Evolutionary conservation across 1,140 invertebrate genomes (phyloP), one percentile per base, ranked within the genome.

Genomic region (Matsumurasca onukii): DNA sequence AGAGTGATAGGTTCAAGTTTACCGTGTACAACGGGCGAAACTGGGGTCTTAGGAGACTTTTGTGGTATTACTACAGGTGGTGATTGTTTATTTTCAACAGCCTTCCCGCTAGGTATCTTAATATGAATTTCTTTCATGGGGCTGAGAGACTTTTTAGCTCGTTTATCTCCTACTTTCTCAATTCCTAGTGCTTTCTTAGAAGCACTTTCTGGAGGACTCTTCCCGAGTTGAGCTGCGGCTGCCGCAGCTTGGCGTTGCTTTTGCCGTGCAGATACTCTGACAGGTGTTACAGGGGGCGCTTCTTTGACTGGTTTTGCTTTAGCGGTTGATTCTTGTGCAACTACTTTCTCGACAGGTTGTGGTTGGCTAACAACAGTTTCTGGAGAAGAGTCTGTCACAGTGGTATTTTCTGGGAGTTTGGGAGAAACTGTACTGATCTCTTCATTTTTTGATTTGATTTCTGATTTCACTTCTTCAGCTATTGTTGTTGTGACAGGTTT

Each of bases 1-100:
- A 73, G 39, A 17, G 72, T 73, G 22, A 73, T 71, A 3, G 72
- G 72, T 34, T 70, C 70, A 30, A 67, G 30, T 51, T 72, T 70
- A 65, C 24, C 31, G 24, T 65, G 62, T 13, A 9, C 9, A 27
- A 27, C 24, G 2, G 24, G 3, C 13, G 15, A 22, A 5, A 27
- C 2, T 29, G 25, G 25, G 3, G 55, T 22, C 30, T 59, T 59
- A 9, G 55, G 55, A 27, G 55, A 59, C n/a, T 59, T 59, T 27
- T 59, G 55, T 27, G 2, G 2, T 17, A n/a, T 3, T 3, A 51
- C 17, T 9, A 39, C 34, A 39, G 17, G 5, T 12, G 55, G 55
- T 27, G 55, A 59, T 27, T 59, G 55, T 29, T 59, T 59, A 27
- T 22, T 12, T 27, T 27, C 55, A 27, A 9, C 15, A 27, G 55